Percentiles rank a stretch among this genome's conserved stretches.
Conservation (phyloP, 2,797 vertebrate species). For the Ctenopoma kingsleyae region DNA sequence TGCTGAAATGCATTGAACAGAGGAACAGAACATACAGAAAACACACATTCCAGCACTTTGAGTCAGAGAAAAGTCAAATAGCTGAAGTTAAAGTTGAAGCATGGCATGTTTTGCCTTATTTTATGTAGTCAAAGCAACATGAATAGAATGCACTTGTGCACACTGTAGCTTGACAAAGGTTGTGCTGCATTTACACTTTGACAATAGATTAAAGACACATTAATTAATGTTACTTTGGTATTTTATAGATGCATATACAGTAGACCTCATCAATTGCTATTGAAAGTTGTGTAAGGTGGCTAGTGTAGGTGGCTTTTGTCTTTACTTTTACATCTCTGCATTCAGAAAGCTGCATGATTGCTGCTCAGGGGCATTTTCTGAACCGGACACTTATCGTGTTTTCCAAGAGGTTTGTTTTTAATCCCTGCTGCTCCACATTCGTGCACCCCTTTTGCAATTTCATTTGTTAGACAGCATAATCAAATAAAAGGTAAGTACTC, state of each 20-base stretch:
- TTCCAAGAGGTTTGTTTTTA: slow-evolving; percentile 75
- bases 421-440: slow-evolving; percentile 48
- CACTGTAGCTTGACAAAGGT: neutral
- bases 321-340: neutral
- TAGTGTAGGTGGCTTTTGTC: neutral
- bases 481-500: slow-evolving; percentile 71
- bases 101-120: neutral
- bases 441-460: slow-evolving; percentile 57
- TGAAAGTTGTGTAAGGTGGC: too few relatives aligned
- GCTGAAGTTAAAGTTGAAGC: neutral
- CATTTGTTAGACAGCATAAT: slow-evolving; percentile 68
- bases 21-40: neutral
- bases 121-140: slow-evolving; percentile 27
- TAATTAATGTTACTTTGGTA: neutral
- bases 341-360: slow-evolving; percentile 32
- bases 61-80: neutral
- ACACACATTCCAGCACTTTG: neutral
- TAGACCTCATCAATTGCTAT: neutral
- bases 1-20: neutral
- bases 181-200: slow-evolving; percentile 10
- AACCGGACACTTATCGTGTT: slow-evolving; percentile 58
- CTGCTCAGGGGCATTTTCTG: slow-evolving; percentile 51
- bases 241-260: slow-evolving; percentile 1
- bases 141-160: neutral
- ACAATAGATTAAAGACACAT: slow-evolving; percentile 4